Conservation (phyloP, 53 echinoderm and acorn worm genomes). For the Henricia sp. region DNA sequence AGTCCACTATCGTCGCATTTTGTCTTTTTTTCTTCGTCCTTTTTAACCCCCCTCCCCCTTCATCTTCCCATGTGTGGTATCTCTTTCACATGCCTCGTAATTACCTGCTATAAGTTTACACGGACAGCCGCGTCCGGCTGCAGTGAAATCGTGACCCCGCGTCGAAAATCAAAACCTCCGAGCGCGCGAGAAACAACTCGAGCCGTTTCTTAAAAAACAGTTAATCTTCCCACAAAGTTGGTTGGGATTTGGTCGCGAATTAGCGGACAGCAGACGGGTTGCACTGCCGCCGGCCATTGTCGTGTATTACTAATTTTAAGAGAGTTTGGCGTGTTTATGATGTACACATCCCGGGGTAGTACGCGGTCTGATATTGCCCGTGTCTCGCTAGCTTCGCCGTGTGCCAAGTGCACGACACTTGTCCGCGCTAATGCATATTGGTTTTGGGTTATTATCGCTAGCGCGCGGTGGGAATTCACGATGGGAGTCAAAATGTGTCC, state of each 20-base stretch:
- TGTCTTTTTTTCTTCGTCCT: background rate
- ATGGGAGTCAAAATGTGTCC: background rate
- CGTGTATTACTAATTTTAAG: slow-evolving; percentile 52
- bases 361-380: background rate
- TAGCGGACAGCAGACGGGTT: slow-evolving; percentile 48
- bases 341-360: slow-evolving; percentile 14
- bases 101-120: slow-evolving; percentile 53
- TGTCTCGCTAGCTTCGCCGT: background rate
- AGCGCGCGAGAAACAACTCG: background rate
- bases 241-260: slow-evolving; percentile 14
- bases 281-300: slow-evolving; percentile 32
- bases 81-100: slow-evolving; percentile 23
- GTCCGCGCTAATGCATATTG: slow-evolving; percentile 37
- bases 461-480: background rate
- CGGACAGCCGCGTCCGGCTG: slow-evolving; percentile 13
- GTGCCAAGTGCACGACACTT: slow-evolving; percentile 38
- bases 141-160: slow-evolving; percentile 7
- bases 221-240: slow-evolving; percentile 11
- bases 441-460: slow-evolving; percentile 34
- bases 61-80: background rate
- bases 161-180: background rate
- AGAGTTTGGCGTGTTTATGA: slow-evolving; percentile 38
- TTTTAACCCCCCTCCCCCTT: background rate
- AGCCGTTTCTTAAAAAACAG: background rate
- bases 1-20: background rate